These are phyloP conservation scores for Limosa lapponica DNA, from an alignment of 2,797 vertebrate species.

Conservation along the genomic window DNA sequence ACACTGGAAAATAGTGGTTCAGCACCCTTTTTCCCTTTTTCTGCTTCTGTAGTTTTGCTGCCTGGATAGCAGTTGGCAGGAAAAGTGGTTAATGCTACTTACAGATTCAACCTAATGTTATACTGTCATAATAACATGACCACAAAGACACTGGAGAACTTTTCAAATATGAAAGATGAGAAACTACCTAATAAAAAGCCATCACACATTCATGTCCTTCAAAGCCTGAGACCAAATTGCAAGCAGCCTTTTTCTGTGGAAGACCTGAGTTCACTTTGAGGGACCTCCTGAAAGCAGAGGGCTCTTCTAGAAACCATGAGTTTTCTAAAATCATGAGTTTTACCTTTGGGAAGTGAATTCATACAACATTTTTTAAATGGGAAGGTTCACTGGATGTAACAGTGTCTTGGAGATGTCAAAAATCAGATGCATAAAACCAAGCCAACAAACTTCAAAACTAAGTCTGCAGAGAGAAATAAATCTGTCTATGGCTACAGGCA, in stretches of 20 bases:
- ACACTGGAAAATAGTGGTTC: neutral
- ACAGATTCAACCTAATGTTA: neutral
- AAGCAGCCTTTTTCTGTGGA: neutral
- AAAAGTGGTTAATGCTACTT: neutral
- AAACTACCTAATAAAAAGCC: neutral
- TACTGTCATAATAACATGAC: neutral
- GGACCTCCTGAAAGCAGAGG: neutral
- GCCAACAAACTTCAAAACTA: neutral
- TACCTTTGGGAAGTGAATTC: neutral
- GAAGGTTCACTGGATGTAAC: neutral
- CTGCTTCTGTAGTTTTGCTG: neutral
- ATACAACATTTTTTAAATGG: neutral
- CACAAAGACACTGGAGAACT: neutral
- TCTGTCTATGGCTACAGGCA: neutral
- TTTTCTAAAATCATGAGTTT: neutral
- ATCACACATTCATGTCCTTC: neutral
- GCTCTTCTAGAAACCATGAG: neutral
- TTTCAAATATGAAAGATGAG: neutral
- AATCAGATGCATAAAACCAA: neutral
- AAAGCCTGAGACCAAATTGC: neutral
- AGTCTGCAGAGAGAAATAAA: neutral
- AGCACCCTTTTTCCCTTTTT: neutral
- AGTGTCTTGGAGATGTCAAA: neutral
- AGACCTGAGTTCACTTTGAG: neutral
- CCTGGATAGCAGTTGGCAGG: neutral